Conservation (phyloP, 2,113 vertebrate species). For the Zosterops borbonicus region DNA sequence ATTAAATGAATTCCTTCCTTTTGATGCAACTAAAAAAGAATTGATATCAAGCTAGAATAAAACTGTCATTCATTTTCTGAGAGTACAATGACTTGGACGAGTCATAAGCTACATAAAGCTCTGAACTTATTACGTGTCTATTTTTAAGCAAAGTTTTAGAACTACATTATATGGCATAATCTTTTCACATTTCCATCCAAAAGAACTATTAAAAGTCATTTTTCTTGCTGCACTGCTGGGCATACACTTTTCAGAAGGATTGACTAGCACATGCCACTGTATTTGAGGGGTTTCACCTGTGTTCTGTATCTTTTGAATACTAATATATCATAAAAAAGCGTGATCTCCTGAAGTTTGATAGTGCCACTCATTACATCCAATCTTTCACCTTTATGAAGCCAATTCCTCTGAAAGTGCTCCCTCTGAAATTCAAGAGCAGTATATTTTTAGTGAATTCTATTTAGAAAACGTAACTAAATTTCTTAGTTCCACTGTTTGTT, state of each 20-base stretch:
- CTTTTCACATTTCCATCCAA: not conserved
- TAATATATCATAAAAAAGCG: not conserved
- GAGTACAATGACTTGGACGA: constrained; percentile 42
- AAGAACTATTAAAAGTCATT: not conserved
- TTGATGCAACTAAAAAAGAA: constrained; percentile 62
- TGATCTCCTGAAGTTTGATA: not conserved
- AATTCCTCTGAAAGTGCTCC: not conserved
- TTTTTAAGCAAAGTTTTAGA: constrained; percentile 4
- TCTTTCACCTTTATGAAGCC: not conserved
- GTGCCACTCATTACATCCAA: not conserved
- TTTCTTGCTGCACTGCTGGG: not conserved
- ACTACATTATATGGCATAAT: not conserved
- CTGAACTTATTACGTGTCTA: not conserved
- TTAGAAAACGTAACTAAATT: not conserved
- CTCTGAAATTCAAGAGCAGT: not conserved
- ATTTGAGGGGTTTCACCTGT: not conserved
- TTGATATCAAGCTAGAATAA: constrained; percentile 63
- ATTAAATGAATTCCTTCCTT: constrained; percentile 46
- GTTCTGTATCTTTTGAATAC: not conserved
- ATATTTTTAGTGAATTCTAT: not conserved
- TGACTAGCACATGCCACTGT: not conserved
- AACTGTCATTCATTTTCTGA: constrained; percentile 57
- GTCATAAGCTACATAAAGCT: not conserved
- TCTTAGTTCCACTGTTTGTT: not conserved
- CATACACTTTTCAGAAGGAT: not conserved